phyloP scores from a whole-genome alignment of 2,888 invertebrate genomes.

The Lysandra bellargus region DNA sequence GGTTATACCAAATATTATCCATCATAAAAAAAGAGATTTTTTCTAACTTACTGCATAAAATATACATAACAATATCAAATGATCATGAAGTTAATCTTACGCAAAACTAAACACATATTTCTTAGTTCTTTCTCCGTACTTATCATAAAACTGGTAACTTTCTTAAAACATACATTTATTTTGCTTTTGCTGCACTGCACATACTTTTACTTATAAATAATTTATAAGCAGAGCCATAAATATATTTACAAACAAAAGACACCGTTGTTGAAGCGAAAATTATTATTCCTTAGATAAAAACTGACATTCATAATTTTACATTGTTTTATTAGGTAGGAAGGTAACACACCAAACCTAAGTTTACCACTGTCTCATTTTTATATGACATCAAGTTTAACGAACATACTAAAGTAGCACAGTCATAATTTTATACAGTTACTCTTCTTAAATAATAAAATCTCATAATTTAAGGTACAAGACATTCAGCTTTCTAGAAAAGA shows the following conservation, averaged over 20 bases:
- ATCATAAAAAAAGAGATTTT: no score
- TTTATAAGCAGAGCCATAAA: conserved; percentile 2
- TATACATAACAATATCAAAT: not conserved
- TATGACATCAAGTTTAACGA: no score
- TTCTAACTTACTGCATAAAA: not conserved
- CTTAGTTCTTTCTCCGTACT: not conserved
- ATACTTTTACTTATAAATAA: conserved; percentile 19
- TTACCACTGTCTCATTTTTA: no score
- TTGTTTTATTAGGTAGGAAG: no score
- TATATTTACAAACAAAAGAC: conserved; percentile 7
- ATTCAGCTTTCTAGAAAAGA: not conserved
- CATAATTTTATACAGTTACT: not conserved
- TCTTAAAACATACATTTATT: not conserved
- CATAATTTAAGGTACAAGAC: not conserved
- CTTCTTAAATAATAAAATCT: not conserved
- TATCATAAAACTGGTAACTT: not conserved
- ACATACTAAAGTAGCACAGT: not conserved
- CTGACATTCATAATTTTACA: not conserved
- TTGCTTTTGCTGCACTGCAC: not conserved
- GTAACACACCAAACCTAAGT: no score
- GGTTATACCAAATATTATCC: no score
- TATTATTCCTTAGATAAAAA: not conserved
- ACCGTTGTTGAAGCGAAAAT: not conserved
- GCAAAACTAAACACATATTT: not conserved
- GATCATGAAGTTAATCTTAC: not conserved